Evolutionary conservation across 2,113 vertebrate genomes (phyloP), one percentile per base, ranked within the genome.

Genomic region (Otolemur garnettii): DNA sequence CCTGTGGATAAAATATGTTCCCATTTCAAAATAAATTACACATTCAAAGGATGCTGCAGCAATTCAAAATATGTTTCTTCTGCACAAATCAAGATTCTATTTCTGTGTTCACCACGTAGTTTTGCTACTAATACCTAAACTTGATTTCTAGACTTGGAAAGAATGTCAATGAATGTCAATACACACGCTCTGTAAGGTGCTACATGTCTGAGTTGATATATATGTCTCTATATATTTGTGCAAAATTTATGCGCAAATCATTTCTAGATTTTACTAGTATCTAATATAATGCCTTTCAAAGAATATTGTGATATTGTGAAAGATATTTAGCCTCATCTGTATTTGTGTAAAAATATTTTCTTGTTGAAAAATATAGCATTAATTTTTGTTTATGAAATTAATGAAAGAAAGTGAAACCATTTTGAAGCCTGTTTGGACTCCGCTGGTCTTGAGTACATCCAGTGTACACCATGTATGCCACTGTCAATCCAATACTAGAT

Each of bases 21-120:
- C 69, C 28, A 94, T 97, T 96, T 55, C 30, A 96, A 96, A 98
- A 97, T 45, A 64, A 91, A 97, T 96, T 95, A 93, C 30, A 30
- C 93, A 91, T 97, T 96, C 98, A 96, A 97, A 93, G 75, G 69
- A 64, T 7, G 0, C 5, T 19, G 26, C 0, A 55, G 35, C 38
- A 0, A 1, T 96, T 98, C 97, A 90, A 66, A 95, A 72, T 84
- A 86, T 71, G 0, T 60, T 96, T 78, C 59, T 97, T 80, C 66
- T 84, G 78, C 62, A 91, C 50, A 91, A 96, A 97, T 97, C 30
- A 88, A 97, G 98, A 97, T 95, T 69, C 95, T 96, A 92, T 55
- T 95, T 97, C 96, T 95, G 28, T 96, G 79, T 95, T 97, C 1
- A 55, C 90, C 42, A 15, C 28, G 18, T 35, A 55, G 35, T 71